Evolutionary conservation across 2,797 vertebrate species (phyloP).

Genomic region (Liparis tanakae): DNA sequence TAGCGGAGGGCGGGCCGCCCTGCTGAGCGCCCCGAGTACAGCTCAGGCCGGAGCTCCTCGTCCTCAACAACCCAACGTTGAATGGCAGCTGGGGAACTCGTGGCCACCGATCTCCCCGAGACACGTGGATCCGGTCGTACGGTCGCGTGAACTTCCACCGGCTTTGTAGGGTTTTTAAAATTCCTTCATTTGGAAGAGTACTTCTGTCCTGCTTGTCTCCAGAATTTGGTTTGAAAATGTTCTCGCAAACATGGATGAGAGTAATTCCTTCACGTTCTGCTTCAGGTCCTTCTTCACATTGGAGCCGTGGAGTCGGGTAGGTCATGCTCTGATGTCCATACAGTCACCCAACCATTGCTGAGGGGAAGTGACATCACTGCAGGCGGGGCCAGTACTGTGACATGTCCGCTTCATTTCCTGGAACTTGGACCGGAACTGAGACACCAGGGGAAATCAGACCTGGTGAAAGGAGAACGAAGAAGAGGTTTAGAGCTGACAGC

Average conservation of each 20-base stretch:
- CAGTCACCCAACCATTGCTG: background rate
- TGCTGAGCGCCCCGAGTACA: slow-evolving; percentile 36
- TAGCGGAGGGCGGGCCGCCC: slow-evolving; percentile 11
- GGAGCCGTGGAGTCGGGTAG: slow-evolving; percentile 49
- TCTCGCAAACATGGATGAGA: slow-evolving; percentile 23
- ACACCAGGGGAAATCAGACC: slow-evolving; percentile 99
- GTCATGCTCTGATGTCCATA: slow-evolving; percentile 54
- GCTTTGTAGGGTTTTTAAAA: slow-evolving; percentile 12
- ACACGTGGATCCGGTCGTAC: slow-evolving; percentile 13
- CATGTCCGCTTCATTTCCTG: slow-evolving; percentile 98
- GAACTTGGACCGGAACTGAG: slow-evolving; percentile 99
- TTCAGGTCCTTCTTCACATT: slow-evolving; percentile 72
- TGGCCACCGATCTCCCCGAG: background rate
- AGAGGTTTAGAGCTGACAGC: background rate
- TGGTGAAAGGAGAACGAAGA: slow-evolving; percentile 65
- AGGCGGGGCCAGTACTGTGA: slow-evolving; percentile 99
- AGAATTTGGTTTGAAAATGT: slow-evolving; percentile 60
- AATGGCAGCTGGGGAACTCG: slow-evolving; percentile 7
- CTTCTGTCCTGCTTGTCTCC: slow-evolving; percentile 74
- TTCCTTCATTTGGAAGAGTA: slow-evolving; percentile 9
- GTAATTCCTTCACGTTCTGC: slow-evolving; percentile 11
- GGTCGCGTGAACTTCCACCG: slow-evolving; percentile 1
- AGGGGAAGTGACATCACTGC: slow-evolving; percentile 84
- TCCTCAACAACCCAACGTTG: background rate
- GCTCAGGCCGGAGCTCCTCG: slow-evolving; percentile 34